These are phyloP conservation scores for Nymphicus hollandicus DNA, from an alignment of 2,113 vertebrate species.

Conservation along the genomic window DNA sequence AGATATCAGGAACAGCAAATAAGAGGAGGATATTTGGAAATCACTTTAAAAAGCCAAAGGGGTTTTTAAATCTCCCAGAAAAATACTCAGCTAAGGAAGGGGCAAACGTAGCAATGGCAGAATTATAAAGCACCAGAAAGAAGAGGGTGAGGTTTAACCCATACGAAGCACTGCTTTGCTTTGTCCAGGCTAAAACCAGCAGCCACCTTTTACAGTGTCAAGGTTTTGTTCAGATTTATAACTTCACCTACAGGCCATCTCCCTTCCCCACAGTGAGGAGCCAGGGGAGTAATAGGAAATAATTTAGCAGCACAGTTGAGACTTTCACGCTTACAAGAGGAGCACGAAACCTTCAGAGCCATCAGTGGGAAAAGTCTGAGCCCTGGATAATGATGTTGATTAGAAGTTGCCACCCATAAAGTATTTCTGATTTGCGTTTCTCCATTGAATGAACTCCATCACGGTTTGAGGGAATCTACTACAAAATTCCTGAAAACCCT, in stretches of 20 bases:
- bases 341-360: background rate
- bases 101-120: background rate
- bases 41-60: background rate
- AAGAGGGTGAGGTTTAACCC: background rate
- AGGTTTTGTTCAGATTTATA: background rate
- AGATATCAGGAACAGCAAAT: background rate
- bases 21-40: background rate
- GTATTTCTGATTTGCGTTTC: background rate
- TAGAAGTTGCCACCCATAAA: background rate
- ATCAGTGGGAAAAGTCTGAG: background rate
- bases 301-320: background rate
- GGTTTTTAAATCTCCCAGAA: background rate
- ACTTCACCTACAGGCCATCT: background rate
- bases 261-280: background rate
- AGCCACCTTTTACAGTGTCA: background rate
- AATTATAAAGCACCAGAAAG: background rate
- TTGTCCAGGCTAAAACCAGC: background rate
- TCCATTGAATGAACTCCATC: background rate
- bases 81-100: background rate
- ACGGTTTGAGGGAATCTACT: background rate
- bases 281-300: background rate
- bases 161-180: background rate
- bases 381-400: background rate
- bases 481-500: fast-evolving
- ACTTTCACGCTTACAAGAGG: background rate